Evolutionary conservation across 2,797 vertebrate species (phyloP), one percentile per base, ranked within the genome.

Genomic region (Podarcis lilfordi): DNA sequence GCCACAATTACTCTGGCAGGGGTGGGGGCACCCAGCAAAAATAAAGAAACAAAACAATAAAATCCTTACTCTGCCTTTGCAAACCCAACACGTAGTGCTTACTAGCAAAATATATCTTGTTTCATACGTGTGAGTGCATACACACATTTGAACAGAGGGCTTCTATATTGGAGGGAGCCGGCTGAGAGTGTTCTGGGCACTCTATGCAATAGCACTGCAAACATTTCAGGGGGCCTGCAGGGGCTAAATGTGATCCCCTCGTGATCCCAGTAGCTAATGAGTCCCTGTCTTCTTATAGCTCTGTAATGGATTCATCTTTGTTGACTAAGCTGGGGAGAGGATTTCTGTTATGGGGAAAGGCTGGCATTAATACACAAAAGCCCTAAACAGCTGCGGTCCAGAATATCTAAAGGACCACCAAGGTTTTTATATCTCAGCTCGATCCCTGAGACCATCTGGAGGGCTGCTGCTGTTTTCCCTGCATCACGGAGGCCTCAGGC

Each of bases 31-130:
- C 71, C 89, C 95, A 96, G 94, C 15, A 94, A 91, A 95, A 86
- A 85, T 8, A 91, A 96, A 89, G 92, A 93, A 92, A 94, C 17
- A 95, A 93, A 95, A 86, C 78, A 21, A 91, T 96, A 89, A 91
- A 93, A 93, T 95, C 89, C 32, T 78, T 77, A 75, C 13, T 86
- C 83, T 72, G 83, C 91, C 92, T 64, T 93, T 89, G 76, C 9
- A 89, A 94, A 89, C 29, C 83, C 69, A 76, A 13, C 19, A 2
- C 19, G 27, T n/a, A 21, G 29, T 3, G 40, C 37, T 2, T 32
- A 3, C 21, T 27, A 8, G 8, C 3, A 32, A 43, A 64, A 82
- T 27, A 15, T 15, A 8, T 3, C 3, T n/a, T 21, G 68, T 50
- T 5, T 5, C 4, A 2, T 23, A 32, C 1, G 45, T 61, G 74